A percentile compares a stretch with the other conserved stretches of the same genome.
Conservation (phyloP, 2,797 vertebrate species). For the Neosilurus mollespiculum region DNA sequence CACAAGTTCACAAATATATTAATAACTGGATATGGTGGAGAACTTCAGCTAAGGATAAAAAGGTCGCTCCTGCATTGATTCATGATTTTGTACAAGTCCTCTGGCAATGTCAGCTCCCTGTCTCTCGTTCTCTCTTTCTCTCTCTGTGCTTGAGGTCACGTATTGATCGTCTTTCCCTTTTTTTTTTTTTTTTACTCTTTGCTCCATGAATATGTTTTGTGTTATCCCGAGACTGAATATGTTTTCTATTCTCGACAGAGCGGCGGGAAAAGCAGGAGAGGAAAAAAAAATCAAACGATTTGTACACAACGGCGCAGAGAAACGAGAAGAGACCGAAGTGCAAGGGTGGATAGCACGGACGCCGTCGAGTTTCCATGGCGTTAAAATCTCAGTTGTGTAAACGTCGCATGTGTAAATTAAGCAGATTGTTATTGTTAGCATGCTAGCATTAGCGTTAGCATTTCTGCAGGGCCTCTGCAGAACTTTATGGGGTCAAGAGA, state of each 20-base stretch:
- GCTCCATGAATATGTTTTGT: slow-evolving; percentile 36
- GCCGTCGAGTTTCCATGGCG: background rate
- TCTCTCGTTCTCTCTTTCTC: slow-evolving; percentile 30
- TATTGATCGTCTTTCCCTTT: slow-evolving; percentile 41
- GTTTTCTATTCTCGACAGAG: slow-evolving; percentile 40
- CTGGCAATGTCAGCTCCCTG: slow-evolving; percentile 48
- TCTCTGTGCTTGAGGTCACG: slow-evolving; percentile 44
- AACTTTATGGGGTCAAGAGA: background rate
- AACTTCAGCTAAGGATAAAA: slow-evolving; percentile 42
- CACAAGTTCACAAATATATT: slow-evolving; percentile 36
- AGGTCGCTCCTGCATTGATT: slow-evolving; percentile 40
- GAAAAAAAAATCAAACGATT: slow-evolving; percentile 21
- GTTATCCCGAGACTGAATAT: slow-evolving; percentile 32
- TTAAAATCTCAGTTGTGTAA: background rate
- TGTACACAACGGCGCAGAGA: slow-evolving; percentile 19
- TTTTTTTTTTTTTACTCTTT: slow-evolving; percentile 25
- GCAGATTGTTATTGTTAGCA: background rate
- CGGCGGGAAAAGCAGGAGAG: background rate
- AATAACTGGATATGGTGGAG: slow-evolving; percentile 40
- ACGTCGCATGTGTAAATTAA: background rate
- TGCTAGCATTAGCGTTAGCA: background rate
- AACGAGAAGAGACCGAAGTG: background rate
- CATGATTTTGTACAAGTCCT: slow-evolving; percentile 40
- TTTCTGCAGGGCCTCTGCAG: background rate
- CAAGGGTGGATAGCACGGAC: background rate